Evolutionary conservation across 2,113 vertebrate species (phyloP), one percentile per base, ranked within the genome.

Genomic region (Vombatus ursinus): DNA sequence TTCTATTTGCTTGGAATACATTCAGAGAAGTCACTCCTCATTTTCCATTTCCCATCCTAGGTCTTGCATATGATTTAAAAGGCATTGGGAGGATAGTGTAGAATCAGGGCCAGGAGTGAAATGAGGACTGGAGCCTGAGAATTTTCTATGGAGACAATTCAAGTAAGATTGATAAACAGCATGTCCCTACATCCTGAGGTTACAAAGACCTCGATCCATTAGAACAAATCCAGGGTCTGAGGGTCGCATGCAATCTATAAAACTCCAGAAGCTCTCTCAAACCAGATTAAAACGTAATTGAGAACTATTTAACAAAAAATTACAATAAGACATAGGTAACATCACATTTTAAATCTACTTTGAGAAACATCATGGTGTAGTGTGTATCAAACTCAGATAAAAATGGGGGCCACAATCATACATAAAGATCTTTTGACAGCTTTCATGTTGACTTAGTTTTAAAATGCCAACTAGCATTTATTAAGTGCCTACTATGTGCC

Each of bases 81-180:
- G 91, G 37, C 93, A 52, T 84, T 97, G 44, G 57, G 96, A 97
- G 54, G 94, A 91, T 28, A 25, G 14, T 95, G 77, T 93, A 96
- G 97, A 95, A 94, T 92, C 68, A 94, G 77, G 89, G 91, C 47
- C 52, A 93, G 54, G 48, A 93, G 91, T 61, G 51, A 95, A 6
- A 11, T 92, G 68, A 93, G 54, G 16, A 3, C 8, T 92, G 61
- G 94, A 94, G 91, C 92, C 92, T 61, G 77, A 93, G 51, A 52
- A 2, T 92, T 94, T 89, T 5, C 52, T 95, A 94, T 49, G 49
- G 90, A 50, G 50, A 94, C 4, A 93, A 49, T 57, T 52, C 68
- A 54, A 89, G 50, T 90, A 94, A 25, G 44, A 51, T n/a, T 95
- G 90, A 93, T 19, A 96, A 96, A 31, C 93, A 90, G 37, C 49